A percentile compares a stretch with the other conserved stretches of the same genome.
phyloP scores from a whole-genome alignment of 2,797 vertebrate genomes.

The Sus cebifrons region DNA sequence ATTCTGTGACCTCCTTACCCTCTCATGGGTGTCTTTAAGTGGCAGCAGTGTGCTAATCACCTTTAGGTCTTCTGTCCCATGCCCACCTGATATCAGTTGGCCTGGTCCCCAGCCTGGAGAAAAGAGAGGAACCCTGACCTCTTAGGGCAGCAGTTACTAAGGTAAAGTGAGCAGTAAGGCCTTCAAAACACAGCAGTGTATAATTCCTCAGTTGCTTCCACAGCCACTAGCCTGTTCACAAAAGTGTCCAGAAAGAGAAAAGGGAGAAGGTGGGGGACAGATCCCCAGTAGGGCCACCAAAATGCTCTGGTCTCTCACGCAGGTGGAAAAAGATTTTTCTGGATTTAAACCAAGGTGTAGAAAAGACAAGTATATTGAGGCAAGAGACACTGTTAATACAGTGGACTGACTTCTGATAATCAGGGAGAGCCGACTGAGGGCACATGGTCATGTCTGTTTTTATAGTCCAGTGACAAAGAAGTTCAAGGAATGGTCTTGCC shows the following conservation, averaged over 20 bases:
- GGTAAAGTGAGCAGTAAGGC: rapidly evolving
- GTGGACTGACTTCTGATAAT: background rate
- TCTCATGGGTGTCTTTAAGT: no score
- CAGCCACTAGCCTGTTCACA: background rate
- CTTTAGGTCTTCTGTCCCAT: background rate
- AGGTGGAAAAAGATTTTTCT: background rate
- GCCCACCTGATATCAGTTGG: background rate
- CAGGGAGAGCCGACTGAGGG: background rate
- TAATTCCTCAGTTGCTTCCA: background rate
- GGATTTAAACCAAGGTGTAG: no score
- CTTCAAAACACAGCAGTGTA: background rate
- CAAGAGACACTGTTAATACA: background rate
- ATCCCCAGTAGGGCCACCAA: background rate
- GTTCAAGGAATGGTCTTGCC: no score
- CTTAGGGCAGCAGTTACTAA: background rate
- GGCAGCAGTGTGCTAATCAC: rapidly evolving
- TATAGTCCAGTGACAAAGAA: background rate
- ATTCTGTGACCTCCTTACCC: background rate
- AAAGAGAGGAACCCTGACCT: background rate
- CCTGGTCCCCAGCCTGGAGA: background rate
- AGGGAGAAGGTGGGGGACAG: background rate
- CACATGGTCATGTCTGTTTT: background rate
- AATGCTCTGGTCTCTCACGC: background rate
- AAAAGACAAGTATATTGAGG: background rate
- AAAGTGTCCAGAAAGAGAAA: no score